These are phyloP conservation scores for Sphaeramia orbicularis DNA, from an alignment of 2,797 vertebrate genomes.

Conservation along the genomic window DNA sequence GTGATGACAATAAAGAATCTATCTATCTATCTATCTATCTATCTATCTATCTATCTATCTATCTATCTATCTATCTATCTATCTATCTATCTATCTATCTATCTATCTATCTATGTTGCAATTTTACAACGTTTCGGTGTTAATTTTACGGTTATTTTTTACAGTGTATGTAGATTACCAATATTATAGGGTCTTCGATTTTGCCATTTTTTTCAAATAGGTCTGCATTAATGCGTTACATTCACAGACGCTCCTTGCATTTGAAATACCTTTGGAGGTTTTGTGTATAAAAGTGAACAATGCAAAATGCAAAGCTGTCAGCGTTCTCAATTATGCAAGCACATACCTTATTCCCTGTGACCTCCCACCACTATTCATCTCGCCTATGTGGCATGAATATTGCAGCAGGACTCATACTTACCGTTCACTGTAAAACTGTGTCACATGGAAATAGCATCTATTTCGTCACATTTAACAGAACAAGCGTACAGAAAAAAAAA, in stretches of 20 bases:
- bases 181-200: constrained; percentile 40
- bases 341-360: constrained; percentile 51
- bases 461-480: constrained; percentile 29
- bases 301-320: constrained; percentile 66
- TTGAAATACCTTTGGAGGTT: constrained; percentile 58
- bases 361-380: constrained; percentile 57
- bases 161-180: constrained; percentile 34
- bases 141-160: too few species aligned
- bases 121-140: too few species aligned
- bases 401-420: constrained; percentile 50
- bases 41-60: too few species aligned
- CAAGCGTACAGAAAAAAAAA: constrained; percentile 18
- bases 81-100: too few species aligned
- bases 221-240: constrained; percentile 23
- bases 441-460: constrained; percentile 36
- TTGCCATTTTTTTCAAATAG: too few species aligned
- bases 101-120: too few species aligned
- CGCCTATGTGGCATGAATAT: constrained; percentile 64
- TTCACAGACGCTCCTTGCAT: constrained; percentile 35
- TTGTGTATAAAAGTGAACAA: constrained; percentile 32
- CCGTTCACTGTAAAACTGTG: constrained; percentile 51
- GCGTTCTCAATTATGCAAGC: constrained; percentile 65
- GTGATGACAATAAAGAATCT: too few species aligned
- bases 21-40: too few species aligned
- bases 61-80: too few species aligned